These are phyloP conservation scores for Drosophila sordidula DNA, from an alignment of 2,888 invertebrate genomes.

Conservation along the genomic window DNA sequence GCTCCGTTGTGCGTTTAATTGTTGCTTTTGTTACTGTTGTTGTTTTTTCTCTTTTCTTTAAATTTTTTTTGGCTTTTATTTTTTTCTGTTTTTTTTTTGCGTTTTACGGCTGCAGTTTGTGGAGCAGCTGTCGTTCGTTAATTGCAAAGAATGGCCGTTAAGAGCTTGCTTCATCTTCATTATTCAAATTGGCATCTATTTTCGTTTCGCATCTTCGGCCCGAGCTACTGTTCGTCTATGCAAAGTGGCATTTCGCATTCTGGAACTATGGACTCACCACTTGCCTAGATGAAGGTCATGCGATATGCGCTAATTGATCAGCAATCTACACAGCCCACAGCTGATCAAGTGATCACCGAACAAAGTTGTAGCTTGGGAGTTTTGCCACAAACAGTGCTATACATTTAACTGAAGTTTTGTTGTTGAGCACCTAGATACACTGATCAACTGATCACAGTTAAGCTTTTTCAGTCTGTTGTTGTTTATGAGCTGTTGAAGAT, in stretches of 20 bases:
- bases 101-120: conserved; percentile 40
- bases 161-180: conserved; percentile 52
- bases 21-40: conserved; percentile 24
- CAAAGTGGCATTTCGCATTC: conserved; percentile 39
- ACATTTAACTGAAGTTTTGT: not conserved
- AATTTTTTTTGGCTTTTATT: conserved; percentile 10
- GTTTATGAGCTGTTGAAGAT: not conserved
- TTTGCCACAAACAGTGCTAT: too few species aligned
- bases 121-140: conserved; percentile 72
- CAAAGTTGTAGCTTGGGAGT: not conserved
- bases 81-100: not conserved
- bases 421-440: not conserved
- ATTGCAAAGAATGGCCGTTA: conserved; percentile 70
- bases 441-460: conserved; percentile 6
- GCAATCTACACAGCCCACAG: conserved; percentile 43
- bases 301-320: conserved; percentile 59
- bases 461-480: not conserved
- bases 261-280: conserved; percentile 33
- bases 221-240: conserved; percentile 15
- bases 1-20: conserved; percentile 56
- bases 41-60: conserved; percentile 11
- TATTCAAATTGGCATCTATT: conserved; percentile 62
- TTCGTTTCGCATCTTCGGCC: conserved; percentile 14
- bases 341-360: conserved; percentile 29
- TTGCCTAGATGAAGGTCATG: conserved; percentile 49